Evolutionary conservation across 2,797 vertebrate species (phyloP).

Genomic region (Mormyrops attenuatus): DNA sequence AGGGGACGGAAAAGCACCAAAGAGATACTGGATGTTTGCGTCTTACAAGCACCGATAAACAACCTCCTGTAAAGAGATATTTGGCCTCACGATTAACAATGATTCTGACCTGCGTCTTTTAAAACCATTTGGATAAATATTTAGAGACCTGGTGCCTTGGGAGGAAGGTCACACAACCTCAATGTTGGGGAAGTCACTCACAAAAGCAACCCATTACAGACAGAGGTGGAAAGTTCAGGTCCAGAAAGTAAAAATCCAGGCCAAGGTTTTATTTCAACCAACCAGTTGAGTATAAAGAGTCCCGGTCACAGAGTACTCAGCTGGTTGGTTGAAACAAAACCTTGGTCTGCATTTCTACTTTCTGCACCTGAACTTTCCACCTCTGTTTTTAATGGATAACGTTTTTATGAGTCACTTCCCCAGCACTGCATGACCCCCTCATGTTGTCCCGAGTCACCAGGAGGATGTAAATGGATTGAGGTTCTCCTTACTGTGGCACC

Average conservation of each 20-base stretch:
- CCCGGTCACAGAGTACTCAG: background rate
- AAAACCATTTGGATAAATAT: constrained; percentile 37
- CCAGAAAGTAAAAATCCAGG: background rate
- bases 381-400: background rate
- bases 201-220: background rate
- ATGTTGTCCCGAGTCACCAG: background rate
- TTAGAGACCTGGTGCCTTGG: constrained; percentile 23
- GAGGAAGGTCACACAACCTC: constrained; percentile 30
- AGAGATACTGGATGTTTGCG: constrained; percentile 14
- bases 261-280: background rate
- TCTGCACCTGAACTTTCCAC: background rate
- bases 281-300: background rate
- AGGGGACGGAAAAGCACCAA: background rate
- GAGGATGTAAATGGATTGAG: constrained; percentile 6
- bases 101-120: constrained; percentile 34
- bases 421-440: background rate
- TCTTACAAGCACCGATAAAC: constrained; percentile 32
- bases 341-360: background rate
- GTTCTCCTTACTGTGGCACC: constrained; percentile 26
- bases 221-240: background rate
- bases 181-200: background rate
- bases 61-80: constrained; percentile 17
- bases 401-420: background rate
- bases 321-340: background rate
- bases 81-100: constrained; percentile 37